Evolutionary conservation across 2,888 invertebrate genomes (phyloP).

Genomic region (Apodemia duryi): DNA sequence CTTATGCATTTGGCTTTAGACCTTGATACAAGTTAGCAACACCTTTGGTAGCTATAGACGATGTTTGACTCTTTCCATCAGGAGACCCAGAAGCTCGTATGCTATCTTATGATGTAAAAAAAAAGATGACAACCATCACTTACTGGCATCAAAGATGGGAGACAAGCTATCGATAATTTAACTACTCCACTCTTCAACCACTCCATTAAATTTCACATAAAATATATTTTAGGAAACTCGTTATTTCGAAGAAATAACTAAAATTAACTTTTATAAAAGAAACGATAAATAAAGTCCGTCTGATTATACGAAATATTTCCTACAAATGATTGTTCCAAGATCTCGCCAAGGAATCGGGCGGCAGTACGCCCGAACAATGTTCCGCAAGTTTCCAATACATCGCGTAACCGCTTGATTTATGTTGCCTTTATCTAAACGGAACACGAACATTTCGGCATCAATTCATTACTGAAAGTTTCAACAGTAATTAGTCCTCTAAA

Average conservation of each 20-base stretch:
- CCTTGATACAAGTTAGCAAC: too few species aligned
- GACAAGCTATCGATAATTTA: too few species aligned
- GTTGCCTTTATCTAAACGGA: slow-evolving; percentile 11
- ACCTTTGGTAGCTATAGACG: too few species aligned
- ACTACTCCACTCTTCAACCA: too few species aligned
- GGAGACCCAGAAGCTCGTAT: too few species aligned
- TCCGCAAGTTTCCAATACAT: slow-evolving; percentile 8
- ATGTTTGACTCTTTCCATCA: too few species aligned
- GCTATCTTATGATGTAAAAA: too few species aligned
- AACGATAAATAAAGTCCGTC: slow-evolving; percentile 1
- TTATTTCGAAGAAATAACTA: background rate
- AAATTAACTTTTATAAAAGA: background rate
- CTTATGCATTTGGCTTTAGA: too few species aligned
- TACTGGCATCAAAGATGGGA: too few species aligned
- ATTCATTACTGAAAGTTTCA: slow-evolving; percentile 1
- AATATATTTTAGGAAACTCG: too few species aligned
- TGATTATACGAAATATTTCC: slow-evolving; percentile 3
- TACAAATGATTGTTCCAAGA: background rate
- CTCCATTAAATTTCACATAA: too few species aligned
- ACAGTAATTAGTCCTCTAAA: background rate
- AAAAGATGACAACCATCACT: too few species aligned
- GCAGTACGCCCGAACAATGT: slow-evolving; percentile 5
- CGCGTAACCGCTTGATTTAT: slow-evolving; percentile 10
- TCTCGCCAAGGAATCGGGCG: background rate
- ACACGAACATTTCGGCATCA: slow-evolving; percentile 5